These are phyloP conservation scores for Flexamia atlantica DNA, from an alignment of 2,888 invertebrate species.

Conservation along the genomic window DNA sequence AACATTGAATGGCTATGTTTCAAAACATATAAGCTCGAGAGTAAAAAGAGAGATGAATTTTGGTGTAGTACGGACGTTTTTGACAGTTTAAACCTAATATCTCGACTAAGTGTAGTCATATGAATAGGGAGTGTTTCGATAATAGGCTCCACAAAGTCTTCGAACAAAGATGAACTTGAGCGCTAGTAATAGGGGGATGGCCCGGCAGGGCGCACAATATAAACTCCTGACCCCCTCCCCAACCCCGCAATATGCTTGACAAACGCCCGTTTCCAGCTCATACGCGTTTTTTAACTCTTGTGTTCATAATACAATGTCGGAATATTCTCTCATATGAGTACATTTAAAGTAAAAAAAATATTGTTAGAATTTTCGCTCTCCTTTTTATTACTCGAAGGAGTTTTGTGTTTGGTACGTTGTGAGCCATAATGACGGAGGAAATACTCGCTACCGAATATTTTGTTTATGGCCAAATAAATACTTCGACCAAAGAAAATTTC, in stretches of 20 bases:
- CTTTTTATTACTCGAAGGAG: too few relatives aligned
- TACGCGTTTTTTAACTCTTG: constrained; percentile 9
- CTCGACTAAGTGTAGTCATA: background rate
- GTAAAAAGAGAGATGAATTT: background rate
- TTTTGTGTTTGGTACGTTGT: too few relatives aligned
- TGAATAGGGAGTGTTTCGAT: constrained; percentile 2
- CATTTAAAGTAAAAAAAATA: constrained; percentile 15
- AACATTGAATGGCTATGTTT: too few relatives aligned
- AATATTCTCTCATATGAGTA: constrained; percentile 7
- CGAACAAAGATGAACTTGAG: constrained; percentile 16
- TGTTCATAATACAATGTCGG: constrained; percentile 24
- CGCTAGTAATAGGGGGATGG: constrained; percentile 24
- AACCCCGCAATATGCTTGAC: constrained; percentile 9
- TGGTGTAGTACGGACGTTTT: background rate
- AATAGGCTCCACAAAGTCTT: constrained; percentile 24
- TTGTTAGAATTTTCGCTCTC: too few relatives aligned
- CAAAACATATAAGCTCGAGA: too few relatives aligned
- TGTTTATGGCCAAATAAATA: too few relatives aligned
- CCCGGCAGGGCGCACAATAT: constrained; percentile 4
- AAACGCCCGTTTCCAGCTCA: background rate
- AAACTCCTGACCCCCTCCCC: constrained; percentile 5
- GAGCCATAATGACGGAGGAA: too few relatives aligned
- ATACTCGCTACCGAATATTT: too few relatives aligned
- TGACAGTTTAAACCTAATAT: background rate
- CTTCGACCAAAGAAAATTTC: too few relatives aligned